A percentile compares a stretch with the other conserved stretches of the same genome.
Conservation (phyloP, 2,888 invertebrate genomes). For the Portevinia maculata region DNA sequence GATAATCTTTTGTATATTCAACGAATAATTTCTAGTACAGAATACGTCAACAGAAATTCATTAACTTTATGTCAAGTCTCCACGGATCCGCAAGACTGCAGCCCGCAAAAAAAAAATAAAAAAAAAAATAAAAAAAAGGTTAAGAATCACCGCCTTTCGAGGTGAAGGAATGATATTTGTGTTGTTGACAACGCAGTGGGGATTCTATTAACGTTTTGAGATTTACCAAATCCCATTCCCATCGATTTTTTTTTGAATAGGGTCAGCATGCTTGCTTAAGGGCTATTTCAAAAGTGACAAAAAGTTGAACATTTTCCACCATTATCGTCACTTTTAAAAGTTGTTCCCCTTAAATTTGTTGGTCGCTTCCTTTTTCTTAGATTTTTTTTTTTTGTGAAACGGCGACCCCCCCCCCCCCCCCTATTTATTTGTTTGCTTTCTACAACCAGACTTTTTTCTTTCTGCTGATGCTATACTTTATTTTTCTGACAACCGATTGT, state of each 20-base stretch:
- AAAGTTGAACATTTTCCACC: slow-evolving; percentile 69
- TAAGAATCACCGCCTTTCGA: slow-evolving; percentile 17
- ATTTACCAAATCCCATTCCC: slow-evolving; percentile 29
- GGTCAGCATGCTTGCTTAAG: slow-evolving; percentile 28
- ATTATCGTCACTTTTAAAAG: slow-evolving; percentile 72
- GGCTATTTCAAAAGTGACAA: slow-evolving; percentile 65
- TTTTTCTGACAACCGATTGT: slow-evolving; percentile 3
- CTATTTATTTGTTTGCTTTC: slow-evolving; percentile 51
- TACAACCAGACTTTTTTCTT: slow-evolving; percentile 10
- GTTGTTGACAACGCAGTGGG: slow-evolving; percentile 51
- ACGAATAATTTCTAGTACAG: not conserved
- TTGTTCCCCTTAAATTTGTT: slow-evolving; percentile 27
- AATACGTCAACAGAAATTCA: slow-evolving; percentile 34
- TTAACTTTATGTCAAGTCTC: slow-evolving; percentile 25
- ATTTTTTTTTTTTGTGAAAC: not conserved
- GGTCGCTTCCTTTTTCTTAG: slow-evolving; percentile 7
- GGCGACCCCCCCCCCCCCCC: not conserved
- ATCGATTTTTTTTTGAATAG: too few relatives aligned
- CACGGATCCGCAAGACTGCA: slow-evolving; percentile 7
- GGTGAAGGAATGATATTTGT: slow-evolving; percentile 37
- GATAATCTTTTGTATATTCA: not conserved
- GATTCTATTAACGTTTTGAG: slow-evolving; percentile 51
- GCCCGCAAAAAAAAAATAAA: too few relatives aligned
- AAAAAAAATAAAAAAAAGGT: slow-evolving; percentile 7
- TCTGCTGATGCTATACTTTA: slow-evolving; percentile 43